These are phyloP conservation scores for Rhagophthalmus giganteus DNA, from an alignment of 2,888 invertebrate species.

Conservation along the genomic window DNA sequence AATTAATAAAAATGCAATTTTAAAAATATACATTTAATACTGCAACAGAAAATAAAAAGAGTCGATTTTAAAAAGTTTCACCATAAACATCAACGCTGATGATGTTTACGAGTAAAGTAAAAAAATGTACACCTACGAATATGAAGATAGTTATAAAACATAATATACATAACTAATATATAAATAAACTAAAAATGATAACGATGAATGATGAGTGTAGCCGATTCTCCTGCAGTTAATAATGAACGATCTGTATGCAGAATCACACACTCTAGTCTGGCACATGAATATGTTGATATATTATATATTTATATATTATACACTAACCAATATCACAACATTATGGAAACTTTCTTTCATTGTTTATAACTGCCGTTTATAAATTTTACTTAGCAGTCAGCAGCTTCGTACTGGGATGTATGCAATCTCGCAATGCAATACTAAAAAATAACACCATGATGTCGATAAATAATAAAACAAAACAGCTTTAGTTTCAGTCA, in stretches of 20 bases:
- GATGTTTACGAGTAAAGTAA: conserved; percentile 12
- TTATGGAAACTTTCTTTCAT: conserved; percentile 50
- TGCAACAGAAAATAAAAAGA: conserved; percentile 25
- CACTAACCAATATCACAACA: conserved; percentile 57
- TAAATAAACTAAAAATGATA: conserved; percentile 48
- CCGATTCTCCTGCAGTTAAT: conserved; percentile 36
- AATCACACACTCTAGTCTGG: conserved; percentile 53
- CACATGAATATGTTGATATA: conserved; percentile 52
- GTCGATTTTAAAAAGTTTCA: conserved; percentile 12
- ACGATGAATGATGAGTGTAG: conserved; percentile 43
- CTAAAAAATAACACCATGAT: conserved; percentile 21
- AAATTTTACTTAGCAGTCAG: conserved; percentile 20
- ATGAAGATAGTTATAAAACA: conserved; percentile 36
- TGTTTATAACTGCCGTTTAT: conserved; percentile 34
- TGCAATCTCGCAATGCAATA: conserved; percentile 19
- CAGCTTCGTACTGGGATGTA: conserved; percentile 21
- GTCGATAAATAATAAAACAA: conserved; percentile 32
- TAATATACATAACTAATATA: conserved; percentile 41
- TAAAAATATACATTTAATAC: conserved; percentile 29
- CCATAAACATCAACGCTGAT: conserved; percentile 10
- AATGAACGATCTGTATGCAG: conserved; percentile 36
- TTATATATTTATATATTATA: conserved; percentile 48
- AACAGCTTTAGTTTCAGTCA: conserved; percentile 13
- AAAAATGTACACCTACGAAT: conserved; percentile 28
- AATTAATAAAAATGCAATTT: conserved; percentile 19